A percentile compares a stretch with the other conserved stretches of the same genome.
Evolutionary conservation across 2,888 invertebrate species (phyloP).

Genomic region (Synanthedon vespiformis): DNA sequence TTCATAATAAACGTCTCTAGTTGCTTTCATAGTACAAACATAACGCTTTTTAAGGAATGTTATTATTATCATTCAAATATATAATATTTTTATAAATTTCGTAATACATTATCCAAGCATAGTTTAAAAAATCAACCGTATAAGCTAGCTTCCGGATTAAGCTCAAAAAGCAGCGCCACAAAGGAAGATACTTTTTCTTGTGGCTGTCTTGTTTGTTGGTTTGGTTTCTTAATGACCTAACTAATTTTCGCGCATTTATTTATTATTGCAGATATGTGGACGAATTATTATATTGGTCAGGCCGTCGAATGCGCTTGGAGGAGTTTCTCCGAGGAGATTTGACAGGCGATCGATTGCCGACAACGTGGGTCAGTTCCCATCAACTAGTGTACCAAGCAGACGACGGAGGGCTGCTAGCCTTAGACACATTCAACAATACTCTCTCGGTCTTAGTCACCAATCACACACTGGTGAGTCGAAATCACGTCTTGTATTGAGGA

Average conservation of each 20-base stretch:
- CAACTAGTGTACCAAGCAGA: slow-evolving; percentile 89
- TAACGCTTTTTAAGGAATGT: no score
- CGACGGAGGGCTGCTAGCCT: slow-evolving; percentile 84
- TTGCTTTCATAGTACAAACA: no score
- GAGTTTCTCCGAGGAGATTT: slow-evolving; percentile 85
- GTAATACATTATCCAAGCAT: no score
- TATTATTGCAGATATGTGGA: slow-evolving; percentile 78
- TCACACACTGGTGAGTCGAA: slow-evolving; percentile 81
- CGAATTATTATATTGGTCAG: slow-evolving; percentile 90
- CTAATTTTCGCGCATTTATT: neutral
- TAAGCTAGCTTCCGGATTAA: no score
- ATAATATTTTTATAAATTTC: no score
- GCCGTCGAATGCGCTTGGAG: slow-evolving; percentile 86
- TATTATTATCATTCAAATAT: no score
- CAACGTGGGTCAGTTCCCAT: slow-evolving; percentile 84
- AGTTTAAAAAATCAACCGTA: no score
- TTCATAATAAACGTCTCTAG: no score
- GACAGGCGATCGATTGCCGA: slow-evolving; percentile 78
- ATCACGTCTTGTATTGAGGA: neutral
- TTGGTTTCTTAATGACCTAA: no score
- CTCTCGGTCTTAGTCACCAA: slow-evolving; percentile 86
- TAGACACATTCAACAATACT: slow-evolving; percentile 83
- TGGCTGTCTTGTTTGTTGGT: no score
- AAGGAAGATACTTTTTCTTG: no score
- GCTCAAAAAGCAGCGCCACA: no score